A percentile compares a stretch with the other conserved stretches of the same genome.
These are phyloP conservation scores for Dicaeum eximium DNA, from an alignment of 2,113 vertebrate species.

Conservation along the genomic window DNA sequence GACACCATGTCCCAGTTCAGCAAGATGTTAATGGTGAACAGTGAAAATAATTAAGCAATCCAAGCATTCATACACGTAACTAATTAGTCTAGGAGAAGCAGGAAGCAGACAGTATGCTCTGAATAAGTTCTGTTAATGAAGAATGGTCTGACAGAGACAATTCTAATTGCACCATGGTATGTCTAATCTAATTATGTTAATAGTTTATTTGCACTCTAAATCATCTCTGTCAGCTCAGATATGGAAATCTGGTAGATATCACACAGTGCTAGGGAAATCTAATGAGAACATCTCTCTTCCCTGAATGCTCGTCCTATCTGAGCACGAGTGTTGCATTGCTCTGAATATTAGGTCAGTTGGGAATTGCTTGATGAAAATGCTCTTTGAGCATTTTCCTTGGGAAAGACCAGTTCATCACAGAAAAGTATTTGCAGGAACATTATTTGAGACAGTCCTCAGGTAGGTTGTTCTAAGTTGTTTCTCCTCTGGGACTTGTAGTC, in stretches of 20 bases:
- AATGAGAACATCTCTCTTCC: neutral
- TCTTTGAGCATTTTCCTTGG: neutral
- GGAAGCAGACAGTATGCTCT: neutral
- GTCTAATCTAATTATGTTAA: constrained; percentile 54
- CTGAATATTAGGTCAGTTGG: neutral
- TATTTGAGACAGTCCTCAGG: neutral
- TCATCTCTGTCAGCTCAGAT: constrained; percentile 14
- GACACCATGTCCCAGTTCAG: neutral
- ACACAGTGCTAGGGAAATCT: neutral
- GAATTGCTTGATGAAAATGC: neutral
- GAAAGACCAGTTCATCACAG: neutral
- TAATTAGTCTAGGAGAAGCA: constrained; percentile 26
- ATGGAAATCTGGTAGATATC: constrained; percentile 1
- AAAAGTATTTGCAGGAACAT: neutral
- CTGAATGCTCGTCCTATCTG: neutral
- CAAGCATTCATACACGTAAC: neutral
- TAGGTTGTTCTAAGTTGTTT: neutral
- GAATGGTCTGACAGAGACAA: constrained; percentile 20
- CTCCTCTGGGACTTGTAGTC: neutral
- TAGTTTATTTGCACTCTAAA: constrained; percentile 48
- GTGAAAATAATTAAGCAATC: constrained; percentile 19
- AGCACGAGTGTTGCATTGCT: neutral
- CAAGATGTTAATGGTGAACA: constrained; percentile 8
- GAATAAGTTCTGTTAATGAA: constrained; percentile 39
- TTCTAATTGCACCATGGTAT: constrained; percentile 20